Base-by-base conservation (phyloP, 2,113 vertebrate genomes). In the Lates calcarifer region DNA sequence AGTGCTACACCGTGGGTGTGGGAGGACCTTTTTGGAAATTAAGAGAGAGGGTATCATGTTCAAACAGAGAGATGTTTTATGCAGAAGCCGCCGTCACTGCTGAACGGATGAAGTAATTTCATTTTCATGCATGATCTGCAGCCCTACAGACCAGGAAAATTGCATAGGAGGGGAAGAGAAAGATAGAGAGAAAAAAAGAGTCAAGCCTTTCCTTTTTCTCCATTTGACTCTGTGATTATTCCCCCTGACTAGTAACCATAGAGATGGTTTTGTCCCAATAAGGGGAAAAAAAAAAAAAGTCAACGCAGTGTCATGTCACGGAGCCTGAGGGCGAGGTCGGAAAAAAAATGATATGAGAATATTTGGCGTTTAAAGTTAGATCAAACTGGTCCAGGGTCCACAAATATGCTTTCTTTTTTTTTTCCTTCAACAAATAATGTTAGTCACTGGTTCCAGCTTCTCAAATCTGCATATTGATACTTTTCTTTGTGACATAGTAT, bases 71-170 rank as follows among this genome's bases (percentile, higher is more conserved):
- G 90, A 94, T 94, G 93, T 90, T 92, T 93, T 93, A 94, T 94
- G 93, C 94, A 95, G 94, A 92, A 93, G 90, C 83, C 33, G 41
- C 89, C 73, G 83, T 91, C 91, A 90, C 89, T 9, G 79, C 89
- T 89, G 84, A 90, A 89, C 87, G 91, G 90, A 93, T 92, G 88
- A 93, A 94, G 90, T 94, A 80, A 90, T 95, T 95, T 93, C 90
- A 94, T 94, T 95, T 95, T 93, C 92, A 95, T 92, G 94, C 93
- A 92, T 94, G 93, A 92, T 93, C 86, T 93, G 91, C 89, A 90
- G 87, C 83, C 79, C 83, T 89, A 79, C 87, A 91, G 87, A 92
- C 86, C 90, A 87, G 78, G 82, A 77, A 92, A 94, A 94, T 92
- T 92, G 86, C 83, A 91, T 75, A 86, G 80, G 88, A 91, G 79